Conservation (phyloP, 2,113 vertebrate species). For the Rhinichthys klamathensis region DNA sequence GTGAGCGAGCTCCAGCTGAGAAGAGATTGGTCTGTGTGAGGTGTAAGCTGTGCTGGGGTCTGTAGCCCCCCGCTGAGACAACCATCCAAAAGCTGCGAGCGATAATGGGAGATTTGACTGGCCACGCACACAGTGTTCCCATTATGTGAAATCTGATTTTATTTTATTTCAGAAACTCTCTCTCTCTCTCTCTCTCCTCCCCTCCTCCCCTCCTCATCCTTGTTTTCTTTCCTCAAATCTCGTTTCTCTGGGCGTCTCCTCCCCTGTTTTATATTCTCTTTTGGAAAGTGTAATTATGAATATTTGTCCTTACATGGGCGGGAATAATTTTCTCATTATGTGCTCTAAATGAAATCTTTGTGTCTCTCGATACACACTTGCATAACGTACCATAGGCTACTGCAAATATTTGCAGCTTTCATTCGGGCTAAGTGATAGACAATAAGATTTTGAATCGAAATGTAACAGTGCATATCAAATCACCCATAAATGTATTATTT, state of each 20-base stretch:
- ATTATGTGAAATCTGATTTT: conserved; percentile 59
- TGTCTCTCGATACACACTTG: conserved; percentile 16
- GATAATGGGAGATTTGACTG: conserved; percentile 54
- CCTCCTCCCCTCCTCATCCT: neutral
- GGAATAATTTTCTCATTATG: conserved; percentile 75
- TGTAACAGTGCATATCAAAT: neutral
- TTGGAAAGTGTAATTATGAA: conserved; percentile 70
- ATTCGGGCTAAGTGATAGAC: neutral
- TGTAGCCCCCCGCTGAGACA: conserved; percentile 24
- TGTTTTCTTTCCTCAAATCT: conserved; percentile 13
- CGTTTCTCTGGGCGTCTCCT: conserved; percentile 60
- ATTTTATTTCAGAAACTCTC: conserved; percentile 57
- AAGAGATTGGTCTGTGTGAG: conserved; percentile 8
- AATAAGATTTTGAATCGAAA: neutral
- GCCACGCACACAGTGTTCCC: conserved; percentile 18
- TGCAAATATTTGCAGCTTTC: neutral
- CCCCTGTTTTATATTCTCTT: conserved; percentile 61
- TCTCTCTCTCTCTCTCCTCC: neutral
- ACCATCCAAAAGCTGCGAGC: conserved; percentile 25
- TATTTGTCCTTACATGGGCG: conserved; percentile 71
- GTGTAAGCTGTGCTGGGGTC: conserved; percentile 29
- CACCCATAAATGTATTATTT: neutral
- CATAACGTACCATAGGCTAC: neutral
- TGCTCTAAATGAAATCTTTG: conserved; percentile 68
- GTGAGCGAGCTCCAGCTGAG: conserved; percentile 20